Evolutionary conservation across 1,140 invertebrate species (phyloP).

Genomic region (Tetramorium simillimum): DNA sequence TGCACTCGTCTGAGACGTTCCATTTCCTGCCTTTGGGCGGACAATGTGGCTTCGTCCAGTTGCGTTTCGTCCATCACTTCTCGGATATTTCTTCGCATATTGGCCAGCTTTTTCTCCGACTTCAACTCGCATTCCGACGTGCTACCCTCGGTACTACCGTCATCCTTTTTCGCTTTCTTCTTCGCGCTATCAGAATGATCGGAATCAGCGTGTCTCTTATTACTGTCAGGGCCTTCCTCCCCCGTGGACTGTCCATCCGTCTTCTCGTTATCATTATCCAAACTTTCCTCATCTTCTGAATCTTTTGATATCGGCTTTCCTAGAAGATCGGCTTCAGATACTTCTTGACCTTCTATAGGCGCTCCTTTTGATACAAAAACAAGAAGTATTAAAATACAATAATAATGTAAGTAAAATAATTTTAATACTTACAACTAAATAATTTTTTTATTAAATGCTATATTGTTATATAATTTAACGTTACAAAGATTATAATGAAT

Average conservation of each 20-base stretch:
- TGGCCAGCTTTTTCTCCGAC: slow-evolving; percentile 88
- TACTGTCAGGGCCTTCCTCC: slow-evolving; percentile 77
- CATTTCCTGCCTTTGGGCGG: slow-evolving; percentile 96
- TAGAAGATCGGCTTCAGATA: slow-evolving; percentile 82
- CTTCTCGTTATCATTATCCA: slow-evolving; percentile 80
- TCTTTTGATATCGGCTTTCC: slow-evolving; percentile 80
- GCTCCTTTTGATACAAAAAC: slow-evolving; percentile 74
- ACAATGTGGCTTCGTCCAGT: slow-evolving; percentile 95
- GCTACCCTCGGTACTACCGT: slow-evolving; percentile 77
- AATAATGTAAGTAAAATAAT: neutral
- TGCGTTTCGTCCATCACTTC: slow-evolving; percentile 97
- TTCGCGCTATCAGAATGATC: slow-evolving; percentile 77
- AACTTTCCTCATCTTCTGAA: slow-evolving; percentile 80
- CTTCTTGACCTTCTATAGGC: slow-evolving; percentile 84
- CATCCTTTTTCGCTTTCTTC: slow-evolving; percentile 81
- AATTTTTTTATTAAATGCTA: neutral
- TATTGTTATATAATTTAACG: slow-evolving; percentile 11
- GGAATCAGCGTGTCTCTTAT: slow-evolving; percentile 77
- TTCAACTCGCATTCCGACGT: slow-evolving; percentile 82
- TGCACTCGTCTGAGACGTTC: slow-evolving; percentile 94
- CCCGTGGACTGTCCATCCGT: slow-evolving; percentile 76
- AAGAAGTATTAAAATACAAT: slow-evolving; percentile 20
- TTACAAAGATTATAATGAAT: neutral
- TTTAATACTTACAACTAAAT: slow-evolving; percentile 18
- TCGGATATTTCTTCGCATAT: slow-evolving; percentile 93